Conservation (phyloP, 1,140 invertebrate species). For the Solenopsis fugax region DNA sequence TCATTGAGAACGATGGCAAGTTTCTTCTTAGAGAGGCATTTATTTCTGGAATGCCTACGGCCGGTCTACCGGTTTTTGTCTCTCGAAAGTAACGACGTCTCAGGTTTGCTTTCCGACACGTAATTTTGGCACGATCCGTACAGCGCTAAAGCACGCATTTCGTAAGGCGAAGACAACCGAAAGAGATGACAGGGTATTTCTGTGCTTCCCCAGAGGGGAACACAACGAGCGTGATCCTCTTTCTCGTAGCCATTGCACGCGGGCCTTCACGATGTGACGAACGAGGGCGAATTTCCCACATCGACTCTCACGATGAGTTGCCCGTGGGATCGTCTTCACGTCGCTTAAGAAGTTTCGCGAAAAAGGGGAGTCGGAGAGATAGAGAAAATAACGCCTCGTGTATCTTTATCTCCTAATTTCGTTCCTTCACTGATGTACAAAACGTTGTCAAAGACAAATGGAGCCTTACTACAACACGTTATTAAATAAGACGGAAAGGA, state of each 20-base stretch:
- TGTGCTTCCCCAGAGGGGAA: slow-evolving; percentile 68
- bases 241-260: slow-evolving; percentile 63
- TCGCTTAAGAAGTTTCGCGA: slow-evolving; percentile 67
- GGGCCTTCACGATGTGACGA: slow-evolving; percentile 79
- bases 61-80: slow-evolving; percentile 20
- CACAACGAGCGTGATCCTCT: slow-evolving; percentile 16
- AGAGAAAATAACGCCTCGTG: slow-evolving; percentile 14
- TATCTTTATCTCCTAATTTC: slow-evolving; percentile 59
- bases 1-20: not conserved
- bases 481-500: slow-evolving; percentile 43
- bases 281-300: slow-evolving; percentile 80
- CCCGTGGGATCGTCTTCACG: slow-evolving; percentile 78
- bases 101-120: slow-evolving; percentile 66
- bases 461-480: not conserved
- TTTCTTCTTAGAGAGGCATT: not conserved
- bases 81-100: slow-evolving; percentile 57
- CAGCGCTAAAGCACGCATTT: slow-evolving; percentile 52
- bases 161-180: slow-evolving; percentile 56
- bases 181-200: slow-evolving; percentile 81
- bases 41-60: not conserved
- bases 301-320: slow-evolving; percentile 71
- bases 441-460: slow-evolving; percentile 59
- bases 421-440: slow-evolving; percentile 44
- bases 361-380: not conserved
- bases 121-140: slow-evolving; percentile 63